Evolutionary conservation across 2,113 vertebrate genomes (phyloP), one percentile per base, ranked within the genome.

Genomic region (Geococcyx californianus): DNA sequence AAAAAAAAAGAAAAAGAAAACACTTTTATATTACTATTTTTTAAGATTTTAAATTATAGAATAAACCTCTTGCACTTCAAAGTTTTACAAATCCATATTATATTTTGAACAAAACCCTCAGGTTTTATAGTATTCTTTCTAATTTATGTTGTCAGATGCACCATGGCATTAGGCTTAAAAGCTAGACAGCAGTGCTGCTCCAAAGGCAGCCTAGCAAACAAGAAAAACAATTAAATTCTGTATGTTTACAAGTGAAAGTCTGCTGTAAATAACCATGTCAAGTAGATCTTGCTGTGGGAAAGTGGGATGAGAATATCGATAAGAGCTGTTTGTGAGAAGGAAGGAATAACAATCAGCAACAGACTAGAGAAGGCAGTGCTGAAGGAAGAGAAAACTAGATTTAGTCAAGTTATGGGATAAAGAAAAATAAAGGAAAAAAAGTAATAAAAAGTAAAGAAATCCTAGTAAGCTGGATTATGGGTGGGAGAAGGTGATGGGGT

Each of bases 201-300:
- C 49, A 55, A 81, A 96, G 49, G 59, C 83, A 80, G 83, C 59
- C 40, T 16, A 91, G 74, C 45, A 93, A 96, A 89, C 78, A 94
- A 74, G 68, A 91, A 89, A 92, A 95, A 84, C 93, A 96, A 96
- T 95, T 95, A 96, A 74, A 93, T 87, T 87, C 60, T 70, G 23
- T 72, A 49, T 85, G 90, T 96, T 96, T 95, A 92, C 80, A 93
- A 93, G 91, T 25, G 59, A 47, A 87, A 93, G 68, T 45, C 70
- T 89, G 93, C 90, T 95, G 91, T 87, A 96, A 97, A 95, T 96
- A 97, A 89, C 95, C 89, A 73, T 78, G 88, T 89, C 93, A 84
- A 88, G 93, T 11, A 77, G 55, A 81, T 89, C 86, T 63, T 67
- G 84, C 86, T 81, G 77, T 66, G 92, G 79, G 84, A 85, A 83